Percentiles rank a stretch among this genome's conserved stretches.
phyloP scores from a whole-genome alignment of 1,140 invertebrate species.

The Littorina saxatilis region DNA sequence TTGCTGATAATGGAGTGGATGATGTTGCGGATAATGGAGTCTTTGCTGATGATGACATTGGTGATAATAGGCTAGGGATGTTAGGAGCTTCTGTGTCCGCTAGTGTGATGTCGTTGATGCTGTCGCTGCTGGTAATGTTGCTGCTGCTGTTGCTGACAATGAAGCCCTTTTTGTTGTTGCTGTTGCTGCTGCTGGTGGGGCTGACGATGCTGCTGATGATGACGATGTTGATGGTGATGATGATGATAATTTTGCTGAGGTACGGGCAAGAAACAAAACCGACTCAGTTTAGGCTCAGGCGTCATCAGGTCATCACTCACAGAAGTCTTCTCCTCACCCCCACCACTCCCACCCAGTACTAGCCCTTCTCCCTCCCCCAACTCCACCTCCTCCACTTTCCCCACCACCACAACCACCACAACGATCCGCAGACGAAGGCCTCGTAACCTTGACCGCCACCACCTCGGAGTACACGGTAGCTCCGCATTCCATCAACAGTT shows the following conservation, averaged over 20 bases:
- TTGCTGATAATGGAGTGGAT: too few relatives aligned
- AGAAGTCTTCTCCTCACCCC: background rate
- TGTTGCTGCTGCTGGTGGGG: background rate
- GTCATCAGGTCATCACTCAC: background rate
- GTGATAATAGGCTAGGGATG: too few relatives aligned
- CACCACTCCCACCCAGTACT: too few relatives aligned
- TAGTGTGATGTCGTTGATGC: background rate
- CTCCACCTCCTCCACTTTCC: too few relatives aligned
- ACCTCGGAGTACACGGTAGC: slow-evolving; percentile 32
- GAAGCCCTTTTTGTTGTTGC: background rate
- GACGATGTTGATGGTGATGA: slow-evolving; percentile 21
- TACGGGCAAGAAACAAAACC: slow-evolving; percentile 25
- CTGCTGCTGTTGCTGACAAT: background rate
- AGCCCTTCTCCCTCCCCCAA: too few relatives aligned
- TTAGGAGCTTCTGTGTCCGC: too few relatives aligned
- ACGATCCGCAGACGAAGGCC: background rate
- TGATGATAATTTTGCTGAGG: slow-evolving; percentile 18
- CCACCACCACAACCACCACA: too few relatives aligned
- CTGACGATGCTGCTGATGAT: slow-evolving; percentile 13
- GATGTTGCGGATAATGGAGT: too few relatives aligned
- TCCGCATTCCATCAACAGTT: slow-evolving; percentile 50
- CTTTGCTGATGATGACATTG: too few relatives aligned
- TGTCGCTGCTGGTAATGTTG: background rate
- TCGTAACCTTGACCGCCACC: background rate
- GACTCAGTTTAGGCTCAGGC: slow-evolving; percentile 3